Conservation (phyloP, 2,113 vertebrate species). For the Paramormyrops kingsleyae region DNA sequence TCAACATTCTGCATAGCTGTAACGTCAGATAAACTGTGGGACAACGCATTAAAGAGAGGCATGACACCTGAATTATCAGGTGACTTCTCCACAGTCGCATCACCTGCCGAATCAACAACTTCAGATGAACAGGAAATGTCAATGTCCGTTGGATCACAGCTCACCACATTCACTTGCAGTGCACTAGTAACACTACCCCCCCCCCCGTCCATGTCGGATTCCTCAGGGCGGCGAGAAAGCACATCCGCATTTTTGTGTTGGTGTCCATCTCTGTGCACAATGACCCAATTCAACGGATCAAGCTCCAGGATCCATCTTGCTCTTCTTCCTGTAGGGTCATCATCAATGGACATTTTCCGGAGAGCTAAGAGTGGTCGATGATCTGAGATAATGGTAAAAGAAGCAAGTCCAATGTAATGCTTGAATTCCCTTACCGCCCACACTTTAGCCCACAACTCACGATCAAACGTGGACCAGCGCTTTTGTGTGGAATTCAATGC, state of each 20-base stretch:
- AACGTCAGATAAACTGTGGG: background rate
- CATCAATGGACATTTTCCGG: slow-evolving; percentile 1
- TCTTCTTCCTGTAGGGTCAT: background rate
- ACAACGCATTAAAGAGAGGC: background rate
- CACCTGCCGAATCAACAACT: too few species aligned
- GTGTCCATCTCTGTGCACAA: background rate
- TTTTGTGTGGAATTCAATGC: background rate
- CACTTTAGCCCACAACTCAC: slow-evolving; percentile 24
- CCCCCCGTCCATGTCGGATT: background rate
- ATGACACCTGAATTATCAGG: background rate
- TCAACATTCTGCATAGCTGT: slow-evolving; percentile 1
- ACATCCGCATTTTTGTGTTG: slow-evolving; percentile 17
- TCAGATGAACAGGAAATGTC: background rate
- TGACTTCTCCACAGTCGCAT: too few species aligned
- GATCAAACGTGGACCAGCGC: slow-evolving; percentile 21
- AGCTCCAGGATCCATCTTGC: background rate
- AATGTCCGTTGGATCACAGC: background rate
- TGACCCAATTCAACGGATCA: background rate
- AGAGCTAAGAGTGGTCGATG: too few species aligned
- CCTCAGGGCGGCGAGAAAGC: slow-evolving; percentile 7
- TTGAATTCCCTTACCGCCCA: slow-evolving; percentile 10
- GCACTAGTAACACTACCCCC: background rate
- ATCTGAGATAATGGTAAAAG: slow-evolving; percentile 23
- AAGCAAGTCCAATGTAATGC: background rate
- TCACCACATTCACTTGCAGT: background rate